Evolutionary conservation across 2,113 vertebrate species (phyloP), one percentile per base, ranked within the genome.

Genomic region (Clarias magur): DNA sequence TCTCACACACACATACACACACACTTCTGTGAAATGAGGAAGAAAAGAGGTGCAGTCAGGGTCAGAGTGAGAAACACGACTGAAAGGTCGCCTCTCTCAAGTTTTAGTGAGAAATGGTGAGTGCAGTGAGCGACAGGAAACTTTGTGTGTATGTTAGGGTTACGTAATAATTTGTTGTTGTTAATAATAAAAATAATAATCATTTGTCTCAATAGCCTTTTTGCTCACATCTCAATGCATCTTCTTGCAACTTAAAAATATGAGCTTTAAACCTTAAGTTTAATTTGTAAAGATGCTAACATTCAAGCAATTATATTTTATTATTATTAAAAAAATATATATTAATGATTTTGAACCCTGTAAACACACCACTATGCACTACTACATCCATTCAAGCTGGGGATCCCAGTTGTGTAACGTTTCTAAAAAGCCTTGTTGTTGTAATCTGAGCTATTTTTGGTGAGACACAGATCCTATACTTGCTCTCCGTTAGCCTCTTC

Each of bases 11-110:
- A 27, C 53, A 30, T n/a, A 0, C 78, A 34, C 27, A 34, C 54
- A 21, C n/a, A 11, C 17, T 1, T 27, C 1, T 34, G 54, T 80
- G n/a, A 34, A 59, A 59, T 80, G 21, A 80, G 23, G 25, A 78
- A 78, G 89, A 91, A 27, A 75, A 57, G 63, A 67, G 38, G 30
- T 57, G 70, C 17, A 87, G 76, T 30, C 76, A n/a, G 30, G 53
- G 60, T 19, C 70, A 60, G 82, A 63, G 67, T 84, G 87, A 42
- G 84, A 78, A 84, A 70, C 87, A 85, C 72, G 23, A 65, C 90
- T 95, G 92, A 96, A 95, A 93, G 93, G 92, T 94, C 48, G 87
- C 91, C 94, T 95, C 95, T n/a, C n/a, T n/a, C 91, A 92, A 93
- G 94, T 93, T 94, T 93, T 89, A 65, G 88, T 91, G 92, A 91